Evolutionary conservation across 2,797 vertebrate species (phyloP), one percentile per base, ranked within the genome.

Genomic region (Perodicticus potto): DNA sequence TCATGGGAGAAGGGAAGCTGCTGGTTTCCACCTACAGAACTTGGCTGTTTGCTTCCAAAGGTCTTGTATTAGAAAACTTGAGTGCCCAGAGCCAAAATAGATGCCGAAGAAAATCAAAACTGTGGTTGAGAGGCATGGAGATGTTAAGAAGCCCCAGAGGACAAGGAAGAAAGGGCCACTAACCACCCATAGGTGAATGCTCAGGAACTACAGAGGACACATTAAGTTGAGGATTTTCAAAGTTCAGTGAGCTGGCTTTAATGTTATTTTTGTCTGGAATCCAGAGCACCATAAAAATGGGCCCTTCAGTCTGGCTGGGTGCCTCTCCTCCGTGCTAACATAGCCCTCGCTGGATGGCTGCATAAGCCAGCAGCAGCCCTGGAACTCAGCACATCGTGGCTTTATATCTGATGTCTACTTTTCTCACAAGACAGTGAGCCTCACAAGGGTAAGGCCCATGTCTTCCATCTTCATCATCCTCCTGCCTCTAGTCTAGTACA

Each of bases 261-360:
- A 1, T 23, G 37, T 65, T 32, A 65, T 22, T 85, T 83, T 34
- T 25, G 12, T 85, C 65, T 49, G 37, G 20, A 86, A 19, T 57
- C 49, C 86, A 37, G 29, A 92, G 22, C 17, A 17, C 4, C 7
- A 23, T 27, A 11, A 82, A 89, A 14, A 27, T 45, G 29, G 80
- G 55, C n/a, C 11, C 3, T 87, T 19, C 7, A 3, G 23, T 40
- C 57, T 32, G 37, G 29, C 40, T 29, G 29, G 37, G 5, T 37
- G 10, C 37, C 32, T n/a, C 3, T 57, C 65, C 22, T 5, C 5
- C 3, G 0, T 0, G 12, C 10, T n/a, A 4, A 34, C 27, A 19
- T 12, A 37, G 7, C 5, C 49, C 19, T 80, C 20, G 0, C n/a
- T 9, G 12, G 25, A 34, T 19, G n/a, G 10, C 69, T 61, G 23